A percentile compares a stretch with the other conserved stretches of the same genome.
phyloP scores from a whole-genome alignment of 2,113 vertebrate species.

The Cynocephalus volans region DNA sequence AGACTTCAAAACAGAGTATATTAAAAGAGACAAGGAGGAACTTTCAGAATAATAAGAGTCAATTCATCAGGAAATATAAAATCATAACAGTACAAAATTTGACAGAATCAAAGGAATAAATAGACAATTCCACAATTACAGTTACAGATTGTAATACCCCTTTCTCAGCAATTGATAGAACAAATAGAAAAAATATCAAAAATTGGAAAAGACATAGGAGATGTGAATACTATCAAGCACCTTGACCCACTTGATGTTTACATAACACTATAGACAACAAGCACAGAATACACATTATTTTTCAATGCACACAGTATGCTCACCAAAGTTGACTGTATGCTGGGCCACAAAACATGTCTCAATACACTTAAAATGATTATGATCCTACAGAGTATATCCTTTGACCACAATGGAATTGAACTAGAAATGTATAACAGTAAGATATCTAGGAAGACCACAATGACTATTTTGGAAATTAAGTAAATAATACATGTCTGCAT shows the following conservation, averaged over 20 bases:
- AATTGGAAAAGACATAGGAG: neutral
- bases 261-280: neutral
- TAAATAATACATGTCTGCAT: neutral
- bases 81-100: neutral
- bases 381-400: neutral
- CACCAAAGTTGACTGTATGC: fast-evolving
- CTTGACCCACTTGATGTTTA: neutral
- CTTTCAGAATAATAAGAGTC: neutral
- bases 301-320: neutral
- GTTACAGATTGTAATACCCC: neutral
- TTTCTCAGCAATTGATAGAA: neutral
- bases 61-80: neutral
- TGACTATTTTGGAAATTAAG: neutral
- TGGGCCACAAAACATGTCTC: neutral
- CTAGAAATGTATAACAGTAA: neutral
- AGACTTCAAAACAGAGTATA: neutral
- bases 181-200: neutral
- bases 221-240: neutral
- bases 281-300: neutral
- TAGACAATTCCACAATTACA: neutral
- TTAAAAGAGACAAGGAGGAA: neutral
- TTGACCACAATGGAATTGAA: neutral
- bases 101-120: neutral
- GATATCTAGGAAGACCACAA: neutral
- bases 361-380: neutral